Conservation (phyloP, 2,888 invertebrate genomes). For the Cordylochernes scorpioides region DNA sequence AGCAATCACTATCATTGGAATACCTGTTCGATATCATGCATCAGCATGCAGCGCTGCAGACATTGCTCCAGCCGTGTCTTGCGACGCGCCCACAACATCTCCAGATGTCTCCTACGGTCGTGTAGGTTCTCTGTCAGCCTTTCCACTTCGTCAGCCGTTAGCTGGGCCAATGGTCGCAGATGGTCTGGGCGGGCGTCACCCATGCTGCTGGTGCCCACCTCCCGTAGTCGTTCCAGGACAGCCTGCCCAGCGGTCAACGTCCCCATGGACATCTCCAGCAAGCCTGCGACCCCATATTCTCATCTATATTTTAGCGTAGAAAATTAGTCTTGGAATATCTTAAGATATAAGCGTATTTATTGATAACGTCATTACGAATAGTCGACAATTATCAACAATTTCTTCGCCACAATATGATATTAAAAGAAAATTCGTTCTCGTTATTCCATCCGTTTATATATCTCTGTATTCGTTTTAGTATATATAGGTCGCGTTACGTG, state of each 20-base stretch:
- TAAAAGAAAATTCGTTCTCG: too few species aligned
- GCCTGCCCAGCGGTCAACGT: conserved; percentile 50
- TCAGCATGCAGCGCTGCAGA: conserved; percentile 40
- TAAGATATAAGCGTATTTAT: too few species aligned
- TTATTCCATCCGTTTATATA: too few species aligned
- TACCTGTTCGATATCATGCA: conserved; percentile 35
- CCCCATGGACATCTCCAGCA: conserved; percentile 31
- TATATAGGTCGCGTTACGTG: too few species aligned
- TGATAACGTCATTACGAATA: too few species aligned
- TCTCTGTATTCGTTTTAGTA: too few species aligned
- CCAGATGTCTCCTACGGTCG: conserved; percentile 40
- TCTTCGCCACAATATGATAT: too few species aligned
- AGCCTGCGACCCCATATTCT: not conserved
- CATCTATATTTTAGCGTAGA: too few species aligned
- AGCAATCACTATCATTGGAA: too few species aligned
- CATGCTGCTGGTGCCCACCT: conserved; percentile 34
- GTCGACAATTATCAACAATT: too few species aligned
- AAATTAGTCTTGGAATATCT: too few species aligned
- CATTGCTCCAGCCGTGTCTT: conserved; percentile 51
- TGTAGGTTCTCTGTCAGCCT: conserved; percentile 46
- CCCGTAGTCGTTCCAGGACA: conserved; percentile 41
- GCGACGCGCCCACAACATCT: conserved; percentile 32
- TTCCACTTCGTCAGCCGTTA: conserved; percentile 37
- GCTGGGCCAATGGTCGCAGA: conserved; percentile 8
- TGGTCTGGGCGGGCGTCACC: conserved; percentile 12